phyloP scores from a whole-genome alignment of 2,113 vertebrate species.

The Sturnus vulgaris region DNA sequence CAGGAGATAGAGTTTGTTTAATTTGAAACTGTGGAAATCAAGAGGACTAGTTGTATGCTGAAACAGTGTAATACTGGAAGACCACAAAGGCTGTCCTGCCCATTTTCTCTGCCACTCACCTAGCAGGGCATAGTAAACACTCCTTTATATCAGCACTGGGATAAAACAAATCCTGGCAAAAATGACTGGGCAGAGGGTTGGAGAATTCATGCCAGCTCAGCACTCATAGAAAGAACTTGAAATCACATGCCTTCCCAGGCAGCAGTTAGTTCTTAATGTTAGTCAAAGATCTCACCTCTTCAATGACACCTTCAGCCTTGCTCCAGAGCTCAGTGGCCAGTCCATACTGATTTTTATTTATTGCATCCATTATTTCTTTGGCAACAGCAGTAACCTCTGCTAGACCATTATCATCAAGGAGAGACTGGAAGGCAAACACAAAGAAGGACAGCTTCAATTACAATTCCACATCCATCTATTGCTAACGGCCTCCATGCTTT shows the following conservation, averaged over 20 bases:
- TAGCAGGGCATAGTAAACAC: not conserved
- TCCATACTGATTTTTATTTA: slow-evolving; percentile 74
- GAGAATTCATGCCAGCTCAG: not conserved
- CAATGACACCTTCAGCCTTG: slow-evolving; percentile 78
- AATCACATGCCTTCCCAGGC: not conserved
- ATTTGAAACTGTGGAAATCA: not conserved
- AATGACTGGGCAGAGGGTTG: not conserved
- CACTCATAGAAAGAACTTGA: not conserved
- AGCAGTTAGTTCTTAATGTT: not conserved
- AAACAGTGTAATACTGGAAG: not conserved
- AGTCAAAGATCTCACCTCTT: slow-evolving; percentile 75
- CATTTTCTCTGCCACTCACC: not conserved
- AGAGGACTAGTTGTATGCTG: not conserved
- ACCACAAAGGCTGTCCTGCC: not conserved
- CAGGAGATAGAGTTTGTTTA: not conserved
- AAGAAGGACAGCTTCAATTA: not conserved
- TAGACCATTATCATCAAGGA: slow-evolving; percentile 88
- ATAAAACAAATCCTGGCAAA: not conserved
- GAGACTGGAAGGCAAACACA: slow-evolving; percentile 78
- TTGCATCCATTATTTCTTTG: slow-evolving; percentile 78
- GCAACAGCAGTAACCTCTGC: slow-evolving; percentile 79
- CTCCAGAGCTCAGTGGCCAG: slow-evolving; percentile 88
- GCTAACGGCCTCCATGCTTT: not conserved
- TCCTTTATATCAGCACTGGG: not conserved
- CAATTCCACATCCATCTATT: not conserved